Conservation (phyloP, 2,797 vertebrate genomes). For the Peromyscus eremicus region DNA sequence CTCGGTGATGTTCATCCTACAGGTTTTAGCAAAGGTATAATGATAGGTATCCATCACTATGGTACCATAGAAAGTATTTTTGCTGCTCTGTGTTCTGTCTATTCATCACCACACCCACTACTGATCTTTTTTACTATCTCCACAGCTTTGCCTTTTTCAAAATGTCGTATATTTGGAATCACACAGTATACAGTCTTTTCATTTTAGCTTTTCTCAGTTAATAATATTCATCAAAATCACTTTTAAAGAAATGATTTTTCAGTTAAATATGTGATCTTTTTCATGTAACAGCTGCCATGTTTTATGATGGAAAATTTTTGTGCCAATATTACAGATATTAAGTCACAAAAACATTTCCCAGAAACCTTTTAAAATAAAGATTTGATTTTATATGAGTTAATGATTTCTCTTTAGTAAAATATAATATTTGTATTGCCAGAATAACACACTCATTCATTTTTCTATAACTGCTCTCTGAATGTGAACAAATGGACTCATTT, state of each 20-base stretch:
- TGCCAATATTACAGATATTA: conserved; percentile 61
- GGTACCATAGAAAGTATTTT: not conserved
- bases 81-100: not conserved
- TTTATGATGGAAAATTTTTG: conserved; percentile 40
- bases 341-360: conserved; percentile 68
- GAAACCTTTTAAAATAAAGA: conserved; percentile 65
- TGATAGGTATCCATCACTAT: not conserved
- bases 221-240: conserved; percentile 36
- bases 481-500: conserved; percentile 59
- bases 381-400: conserved; percentile 56
- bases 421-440: conserved; percentile 54
- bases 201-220: not conserved
- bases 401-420: conserved; percentile 55
- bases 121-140: not conserved
- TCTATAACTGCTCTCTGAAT: conserved; percentile 37
- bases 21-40: not conserved
- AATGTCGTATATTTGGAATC: not conserved
- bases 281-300: conserved; percentile 45
- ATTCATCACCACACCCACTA: not conserved
- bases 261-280: conserved; percentile 52
- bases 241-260: conserved; percentile 63
- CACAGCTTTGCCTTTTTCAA: not conserved
- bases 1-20: not conserved
- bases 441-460: conserved; percentile 60
- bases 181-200: not conserved